Conservation (phyloP, 2,888 invertebrate genomes). For the Dolichomitus sp. region DNA sequence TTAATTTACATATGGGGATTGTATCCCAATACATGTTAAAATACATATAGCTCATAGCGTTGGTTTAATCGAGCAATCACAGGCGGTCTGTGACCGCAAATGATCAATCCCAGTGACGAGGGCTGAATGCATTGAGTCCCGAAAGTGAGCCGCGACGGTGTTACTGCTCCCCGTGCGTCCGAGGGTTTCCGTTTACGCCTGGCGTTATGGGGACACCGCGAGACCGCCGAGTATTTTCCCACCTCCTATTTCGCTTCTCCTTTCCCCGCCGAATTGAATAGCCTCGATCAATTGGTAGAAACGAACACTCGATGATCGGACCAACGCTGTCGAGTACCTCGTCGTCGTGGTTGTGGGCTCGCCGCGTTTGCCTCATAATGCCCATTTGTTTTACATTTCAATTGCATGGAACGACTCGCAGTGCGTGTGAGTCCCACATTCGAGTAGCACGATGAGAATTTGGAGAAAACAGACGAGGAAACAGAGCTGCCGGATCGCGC, state of each 20-base stretch:
- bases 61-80: conserved; percentile 70
- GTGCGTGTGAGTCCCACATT: conserved; percentile 22
- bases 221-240: conserved; percentile 32
- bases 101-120: conserved; percentile 71
- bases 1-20: not conserved
- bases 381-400: conserved; percentile 71
- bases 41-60: not conserved
- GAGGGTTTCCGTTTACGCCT: conserved; percentile 8
- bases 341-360: not conserved
- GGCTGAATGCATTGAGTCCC: conserved; percentile 1
- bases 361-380: conserved; percentile 61
- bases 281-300: conserved; percentile 42
- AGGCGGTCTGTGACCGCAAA: conserved; percentile 65
- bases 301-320: conserved; percentile 17
- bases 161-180: conserved; percentile 1
- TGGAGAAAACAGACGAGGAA: not conserved
- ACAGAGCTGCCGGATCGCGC: conserved; percentile 30
- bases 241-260: not conserved
- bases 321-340: not conserved
- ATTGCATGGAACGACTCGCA: conserved; percentile 27
- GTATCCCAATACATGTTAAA: not conserved
- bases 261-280: conserved; percentile 39
- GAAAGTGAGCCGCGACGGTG: conserved; percentile 20
- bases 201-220: conserved; percentile 24
- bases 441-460: conserved; percentile 22